Conservation (phyloP, 2,888 invertebrate species). For the Philereme vetulata region DNA sequence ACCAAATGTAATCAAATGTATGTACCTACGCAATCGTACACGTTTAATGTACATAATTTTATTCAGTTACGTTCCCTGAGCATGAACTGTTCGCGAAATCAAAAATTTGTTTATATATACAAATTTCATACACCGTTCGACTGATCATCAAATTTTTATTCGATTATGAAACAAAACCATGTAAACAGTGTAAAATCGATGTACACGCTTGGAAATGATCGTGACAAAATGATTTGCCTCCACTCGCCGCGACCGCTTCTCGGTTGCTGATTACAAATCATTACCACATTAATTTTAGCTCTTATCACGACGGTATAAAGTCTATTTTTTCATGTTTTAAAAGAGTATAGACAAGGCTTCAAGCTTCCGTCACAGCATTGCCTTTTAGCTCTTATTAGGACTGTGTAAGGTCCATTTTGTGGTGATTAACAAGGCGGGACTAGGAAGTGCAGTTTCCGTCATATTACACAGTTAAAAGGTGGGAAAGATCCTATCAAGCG, state of each 20-base stretch:
- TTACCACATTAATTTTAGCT: not conserved
- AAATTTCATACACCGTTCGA: not conserved
- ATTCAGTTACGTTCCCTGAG: too few species aligned
- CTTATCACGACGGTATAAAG: conserved; percentile 13
- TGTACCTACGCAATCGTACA: too few species aligned
- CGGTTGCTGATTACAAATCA: conserved; percentile 31
- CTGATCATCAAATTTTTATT: not conserved
- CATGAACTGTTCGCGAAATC: too few species aligned
- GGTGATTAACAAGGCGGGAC: not conserved
- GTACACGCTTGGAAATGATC: conserved; percentile 45
- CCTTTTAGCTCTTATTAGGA: not conserved
- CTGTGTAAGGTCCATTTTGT: conserved; percentile 2
- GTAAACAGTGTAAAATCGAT: conserved; percentile 48
- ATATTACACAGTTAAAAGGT: conserved; percentile 36
- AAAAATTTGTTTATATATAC: too few species aligned
- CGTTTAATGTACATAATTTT: too few species aligned
- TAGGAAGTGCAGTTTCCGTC: conserved; percentile 40
- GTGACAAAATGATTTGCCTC: conserved; percentile 52
- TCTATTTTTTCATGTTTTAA: conserved; percentile 9
- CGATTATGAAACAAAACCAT: conserved; percentile 18
- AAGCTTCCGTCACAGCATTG: conserved; percentile 22
- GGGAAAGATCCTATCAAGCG: conserved; percentile 42
- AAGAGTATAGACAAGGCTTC: conserved; percentile 5
- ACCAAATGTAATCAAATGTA: too few species aligned
- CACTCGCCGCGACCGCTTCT: conserved; percentile 38